phyloP scores from a whole-genome alignment of 2,797 vertebrate species.

The Xiphorhynchus erythropygius region DNA sequence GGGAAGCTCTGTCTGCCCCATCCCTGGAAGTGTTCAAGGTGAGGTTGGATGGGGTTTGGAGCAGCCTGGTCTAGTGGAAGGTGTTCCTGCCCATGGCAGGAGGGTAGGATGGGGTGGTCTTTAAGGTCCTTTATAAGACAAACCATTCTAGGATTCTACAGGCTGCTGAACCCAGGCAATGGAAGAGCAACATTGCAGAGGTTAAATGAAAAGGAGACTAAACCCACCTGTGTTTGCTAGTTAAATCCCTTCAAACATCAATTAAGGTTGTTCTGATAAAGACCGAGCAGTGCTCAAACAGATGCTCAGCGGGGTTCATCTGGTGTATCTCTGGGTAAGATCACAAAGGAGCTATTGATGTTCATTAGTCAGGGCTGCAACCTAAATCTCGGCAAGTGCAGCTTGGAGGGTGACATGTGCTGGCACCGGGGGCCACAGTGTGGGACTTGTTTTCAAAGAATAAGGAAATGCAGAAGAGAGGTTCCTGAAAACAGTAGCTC shows the following conservation, averaged over 20 bases:
- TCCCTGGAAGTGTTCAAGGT: neutral
- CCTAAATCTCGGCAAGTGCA: neutral
- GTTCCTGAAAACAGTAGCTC: neutral
- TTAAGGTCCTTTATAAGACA: neutral
- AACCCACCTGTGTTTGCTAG: neutral
- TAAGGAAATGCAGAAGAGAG: neutral
- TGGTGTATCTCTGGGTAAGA: neutral
- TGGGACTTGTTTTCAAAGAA: neutral
- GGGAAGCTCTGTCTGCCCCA: neutral
- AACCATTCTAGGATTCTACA: neutral
- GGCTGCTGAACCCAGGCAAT: neutral
- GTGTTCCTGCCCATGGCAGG: neutral
- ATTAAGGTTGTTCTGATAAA: neutral
- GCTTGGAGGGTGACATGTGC: neutral
- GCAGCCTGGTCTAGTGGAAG: neutral
- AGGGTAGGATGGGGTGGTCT: neutral
- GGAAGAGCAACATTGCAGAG: neutral
- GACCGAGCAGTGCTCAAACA: neutral
- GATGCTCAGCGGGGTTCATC: neutral
- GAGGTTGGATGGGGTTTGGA: neutral
- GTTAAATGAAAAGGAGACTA: neutral
- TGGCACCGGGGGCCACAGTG: rapidly evolving
- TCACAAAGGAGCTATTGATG: neutral
- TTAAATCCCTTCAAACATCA: neutral
- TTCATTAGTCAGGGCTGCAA: neutral